Percentiles rank a stretch among this genome's conserved stretches.
phyloP scores from a whole-genome alignment of 2,888 invertebrate species.

The Macrophya annulata region DNA sequence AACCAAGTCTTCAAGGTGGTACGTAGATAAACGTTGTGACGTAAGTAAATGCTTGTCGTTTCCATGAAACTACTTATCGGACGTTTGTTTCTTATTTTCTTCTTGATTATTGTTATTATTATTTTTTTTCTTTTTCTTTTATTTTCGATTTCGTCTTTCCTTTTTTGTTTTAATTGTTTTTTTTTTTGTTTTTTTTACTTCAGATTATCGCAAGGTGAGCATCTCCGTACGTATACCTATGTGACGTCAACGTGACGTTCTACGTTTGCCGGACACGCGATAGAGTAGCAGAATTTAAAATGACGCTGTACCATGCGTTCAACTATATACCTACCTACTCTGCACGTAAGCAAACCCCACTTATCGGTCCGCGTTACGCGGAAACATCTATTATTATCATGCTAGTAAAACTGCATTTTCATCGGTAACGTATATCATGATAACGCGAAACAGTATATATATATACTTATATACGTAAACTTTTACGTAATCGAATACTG shows the following conservation, averaged over 20 bases:
- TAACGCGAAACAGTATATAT: background rate
- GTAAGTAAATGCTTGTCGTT: background rate
- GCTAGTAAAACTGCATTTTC: background rate
- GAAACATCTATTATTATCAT: constrained; percentile 8
- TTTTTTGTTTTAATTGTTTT: background rate
- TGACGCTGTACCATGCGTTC: background rate
- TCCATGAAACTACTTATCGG: background rate
- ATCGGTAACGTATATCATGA: constrained; percentile 3
- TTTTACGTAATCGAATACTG: constrained; percentile 4
- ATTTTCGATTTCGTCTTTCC: background rate
- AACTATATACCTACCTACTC: background rate
- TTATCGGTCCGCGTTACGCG: constrained; percentile 5
- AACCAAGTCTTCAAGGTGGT: background rate
- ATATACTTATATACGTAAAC: background rate
- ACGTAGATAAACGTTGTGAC: background rate
- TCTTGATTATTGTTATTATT: background rate
- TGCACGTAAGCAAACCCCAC: background rate
- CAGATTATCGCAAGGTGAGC: background rate
- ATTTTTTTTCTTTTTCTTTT: background rate
- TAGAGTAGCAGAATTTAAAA: background rate
- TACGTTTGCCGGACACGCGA: background rate
- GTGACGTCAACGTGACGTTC: constrained; percentile 21
- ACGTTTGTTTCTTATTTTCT: background rate
- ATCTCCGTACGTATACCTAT: background rate
- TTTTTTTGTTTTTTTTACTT: background rate